Conservation (phyloP, 2,797 vertebrate genomes). For the Schizopygopsis malacanthus region DNA sequence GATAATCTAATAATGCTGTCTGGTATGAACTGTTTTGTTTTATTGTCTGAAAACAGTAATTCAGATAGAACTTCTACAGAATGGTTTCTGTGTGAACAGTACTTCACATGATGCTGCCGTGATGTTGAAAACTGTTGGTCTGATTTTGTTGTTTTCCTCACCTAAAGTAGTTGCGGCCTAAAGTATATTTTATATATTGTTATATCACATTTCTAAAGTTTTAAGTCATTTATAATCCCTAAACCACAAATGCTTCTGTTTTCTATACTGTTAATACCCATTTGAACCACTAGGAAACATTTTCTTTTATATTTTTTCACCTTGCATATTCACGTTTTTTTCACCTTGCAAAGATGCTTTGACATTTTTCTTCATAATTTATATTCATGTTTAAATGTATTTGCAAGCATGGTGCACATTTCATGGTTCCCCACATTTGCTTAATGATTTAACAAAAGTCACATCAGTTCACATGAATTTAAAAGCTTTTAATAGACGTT, state of each 20-base stretch:
- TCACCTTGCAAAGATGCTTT: not conserved
- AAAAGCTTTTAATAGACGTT: slow-evolving; percentile 13
- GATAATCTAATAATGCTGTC: not conserved
- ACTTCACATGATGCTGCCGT: not conserved
- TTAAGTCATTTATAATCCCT: not conserved
- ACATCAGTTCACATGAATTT: not conserved
- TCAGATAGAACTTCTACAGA: not conserved
- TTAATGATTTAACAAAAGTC: slow-evolving; percentile 8
- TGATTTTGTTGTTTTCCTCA: not conserved
- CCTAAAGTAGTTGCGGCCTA: not conserved
- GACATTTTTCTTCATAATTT: not conserved
- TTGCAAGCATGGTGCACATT: not conserved
- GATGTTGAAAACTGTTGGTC: not conserved
- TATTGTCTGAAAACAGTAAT: not conserved
- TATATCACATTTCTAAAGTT: not conserved
- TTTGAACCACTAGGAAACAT: not conserved
- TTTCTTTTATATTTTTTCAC: not conserved
- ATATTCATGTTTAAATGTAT: not conserved
- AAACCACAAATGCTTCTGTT: not conserved
- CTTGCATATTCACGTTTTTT: too few relatives aligned
- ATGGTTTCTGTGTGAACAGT: not conserved
- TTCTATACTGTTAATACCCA: not conserved
- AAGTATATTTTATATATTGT: not conserved
- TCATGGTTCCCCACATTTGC: not conserved
- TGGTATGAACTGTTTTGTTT: not conserved